These are phyloP conservation scores for Pipistrellus pipistrellus DNA, from an alignment of 2,797 vertebrate species.

Conservation along the genomic window DNA sequence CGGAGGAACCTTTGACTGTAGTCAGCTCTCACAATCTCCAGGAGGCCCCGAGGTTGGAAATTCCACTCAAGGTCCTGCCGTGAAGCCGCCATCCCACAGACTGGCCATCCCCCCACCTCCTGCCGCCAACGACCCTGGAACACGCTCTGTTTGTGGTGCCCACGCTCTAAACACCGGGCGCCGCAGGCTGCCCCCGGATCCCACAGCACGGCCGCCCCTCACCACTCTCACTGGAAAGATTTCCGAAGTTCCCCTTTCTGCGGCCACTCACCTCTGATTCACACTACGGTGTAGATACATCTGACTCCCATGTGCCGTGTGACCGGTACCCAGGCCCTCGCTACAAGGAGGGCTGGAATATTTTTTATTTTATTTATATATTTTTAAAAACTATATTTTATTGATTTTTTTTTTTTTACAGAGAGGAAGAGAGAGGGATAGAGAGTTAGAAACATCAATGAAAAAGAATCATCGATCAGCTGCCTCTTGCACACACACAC, in stretches of 20 bases:
- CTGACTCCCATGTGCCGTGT: background rate
- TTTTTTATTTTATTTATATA: too few relatives aligned
- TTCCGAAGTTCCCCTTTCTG: background rate
- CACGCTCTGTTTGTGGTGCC: too few relatives aligned
- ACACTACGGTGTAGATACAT: fast-evolving
- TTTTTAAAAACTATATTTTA: too few relatives aligned
- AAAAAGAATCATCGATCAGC: too few relatives aligned
- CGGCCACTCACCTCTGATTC: background rate
- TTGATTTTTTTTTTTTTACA: too few relatives aligned
- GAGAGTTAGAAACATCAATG: too few relatives aligned
- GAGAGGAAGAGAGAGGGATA: too few relatives aligned
- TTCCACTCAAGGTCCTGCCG: background rate
- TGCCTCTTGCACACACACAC: too few relatives aligned
- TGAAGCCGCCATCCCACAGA: background rate
- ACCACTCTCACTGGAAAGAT: background rate
- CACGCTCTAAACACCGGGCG: too few relatives aligned
- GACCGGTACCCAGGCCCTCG: background rate
- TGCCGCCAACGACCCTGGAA: fast-evolving
- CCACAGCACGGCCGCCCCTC: fast-evolving
- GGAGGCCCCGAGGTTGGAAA: background rate
- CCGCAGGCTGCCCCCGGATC: background rate
- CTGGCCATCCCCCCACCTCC: fast-evolving
- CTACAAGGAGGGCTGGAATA: background rate
- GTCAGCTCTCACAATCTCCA: background rate
- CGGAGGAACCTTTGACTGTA: background rate